phyloP scores from a whole-genome alignment of 2,888 invertebrate species.

The Phorcus lineatus region DNA sequence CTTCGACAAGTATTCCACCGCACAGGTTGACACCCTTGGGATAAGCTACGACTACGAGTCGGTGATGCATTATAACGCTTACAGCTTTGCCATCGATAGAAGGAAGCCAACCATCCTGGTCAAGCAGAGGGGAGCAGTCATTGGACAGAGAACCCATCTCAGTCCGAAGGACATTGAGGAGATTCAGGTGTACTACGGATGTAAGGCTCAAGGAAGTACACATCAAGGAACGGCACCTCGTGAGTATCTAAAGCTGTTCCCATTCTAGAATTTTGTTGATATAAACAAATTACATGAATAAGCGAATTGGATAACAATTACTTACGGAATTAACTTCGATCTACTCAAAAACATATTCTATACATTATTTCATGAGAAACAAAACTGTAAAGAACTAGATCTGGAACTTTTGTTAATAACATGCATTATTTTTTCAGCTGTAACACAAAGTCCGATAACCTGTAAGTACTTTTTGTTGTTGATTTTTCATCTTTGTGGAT shows the following conservation, averaged over 20 bases:
- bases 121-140: conserved; percentile 76
- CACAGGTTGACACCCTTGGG: conserved; percentile 50
- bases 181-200: conserved; percentile 74
- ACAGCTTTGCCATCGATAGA: conserved; percentile 77
- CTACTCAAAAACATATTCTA: too few species aligned
- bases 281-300: too few species aligned
- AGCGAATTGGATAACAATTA: too few species aligned
- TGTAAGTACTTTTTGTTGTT: too few species aligned
- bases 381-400: too few species aligned
- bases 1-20: conserved; percentile 51
- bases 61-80: conserved; percentile 85
- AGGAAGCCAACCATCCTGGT: conserved; percentile 77
- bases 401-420: too few species aligned
- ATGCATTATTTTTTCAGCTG: too few species aligned
- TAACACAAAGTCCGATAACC: too few species aligned
- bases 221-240: conserved; percentile 2
- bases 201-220: conserved; percentile 45
- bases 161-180: conserved; percentile 74
- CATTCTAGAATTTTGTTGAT: too few species aligned
- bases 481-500: too few species aligned
- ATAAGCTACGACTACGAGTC: conserved; percentile 85
- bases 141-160: conserved; percentile 78
- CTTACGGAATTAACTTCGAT: too few species aligned
- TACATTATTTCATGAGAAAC: too few species aligned
- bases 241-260: background rate